These are phyloP conservation scores for Gambelia wislizenii DNA, from an alignment of 2,797 vertebrate species.

Conservation along the genomic window DNA sequence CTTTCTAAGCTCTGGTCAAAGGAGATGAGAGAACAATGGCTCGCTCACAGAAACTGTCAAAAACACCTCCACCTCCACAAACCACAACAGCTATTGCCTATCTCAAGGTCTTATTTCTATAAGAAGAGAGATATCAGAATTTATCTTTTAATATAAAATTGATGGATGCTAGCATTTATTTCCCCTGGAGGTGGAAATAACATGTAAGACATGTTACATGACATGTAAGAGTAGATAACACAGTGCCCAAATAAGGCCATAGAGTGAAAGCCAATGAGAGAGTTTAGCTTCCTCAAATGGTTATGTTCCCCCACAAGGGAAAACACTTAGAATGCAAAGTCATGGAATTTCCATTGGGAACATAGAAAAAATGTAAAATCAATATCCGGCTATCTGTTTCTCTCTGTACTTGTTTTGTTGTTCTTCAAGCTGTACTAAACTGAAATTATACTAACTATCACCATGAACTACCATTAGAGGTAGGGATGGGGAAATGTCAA, in stretches of 20 bases:
- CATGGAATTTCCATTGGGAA: slow-evolving; percentile 11
- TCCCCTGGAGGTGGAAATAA: too few relatives aligned
- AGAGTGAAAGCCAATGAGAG: neutral
- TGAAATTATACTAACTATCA: slow-evolving; percentile 3
- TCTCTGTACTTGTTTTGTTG: slow-evolving; percentile 8
- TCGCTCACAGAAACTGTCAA: neutral
- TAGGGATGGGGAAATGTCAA: neutral
- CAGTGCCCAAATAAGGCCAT: neutral
- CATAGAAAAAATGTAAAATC: slow-evolving; percentile 13
- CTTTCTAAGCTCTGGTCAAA: neutral
- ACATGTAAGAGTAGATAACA: neutral
- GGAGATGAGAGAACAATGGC: neutral
- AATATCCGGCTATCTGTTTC: slow-evolving; percentile 32
- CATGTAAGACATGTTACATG: neutral
- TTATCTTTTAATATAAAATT: slow-evolving; percentile 19
- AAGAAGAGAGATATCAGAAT: neutral
- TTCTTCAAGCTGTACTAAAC: neutral
- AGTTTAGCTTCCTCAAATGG: neutral
- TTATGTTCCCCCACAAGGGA: neutral
- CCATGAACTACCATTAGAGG: neutral
- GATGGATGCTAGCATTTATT: slow-evolving; percentile 7
- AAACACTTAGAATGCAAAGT: slow-evolving; percentile 10
- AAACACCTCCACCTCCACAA: neutral
- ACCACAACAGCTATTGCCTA: neutral
- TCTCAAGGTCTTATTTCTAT: neutral